Evolutionary conservation across 1,140 invertebrate species (phyloP).

Genomic region (Temnothorax curvispinosus): DNA sequence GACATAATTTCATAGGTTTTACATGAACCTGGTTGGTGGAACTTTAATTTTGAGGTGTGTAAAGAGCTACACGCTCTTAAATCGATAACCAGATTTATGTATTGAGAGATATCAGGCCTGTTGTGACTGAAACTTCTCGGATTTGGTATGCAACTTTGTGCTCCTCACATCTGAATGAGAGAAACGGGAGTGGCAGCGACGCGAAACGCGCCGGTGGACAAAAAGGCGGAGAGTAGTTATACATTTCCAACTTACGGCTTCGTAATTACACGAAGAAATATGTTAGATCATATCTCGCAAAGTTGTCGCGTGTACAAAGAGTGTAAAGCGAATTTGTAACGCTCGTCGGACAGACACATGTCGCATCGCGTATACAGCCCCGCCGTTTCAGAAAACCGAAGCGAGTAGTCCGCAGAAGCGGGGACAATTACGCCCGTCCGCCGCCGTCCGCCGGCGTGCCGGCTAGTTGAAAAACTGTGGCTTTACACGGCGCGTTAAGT

Average conservation of each 20-base stretch:
- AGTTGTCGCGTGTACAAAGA: conserved; percentile 51
- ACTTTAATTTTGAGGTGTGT: background rate
- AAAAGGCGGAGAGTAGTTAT: background rate
- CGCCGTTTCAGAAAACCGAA: conserved; percentile 49
- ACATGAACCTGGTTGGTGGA: background rate
- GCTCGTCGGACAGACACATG: conserved; percentile 49
- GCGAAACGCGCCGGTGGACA: background rate
- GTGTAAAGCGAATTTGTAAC: conserved; percentile 61
- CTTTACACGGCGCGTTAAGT: conserved; percentile 81
- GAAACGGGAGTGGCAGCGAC: background rate
- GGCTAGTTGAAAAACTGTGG: conserved; percentile 79
- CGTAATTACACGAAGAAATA: conserved; percentile 57
- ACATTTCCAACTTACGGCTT: conserved; percentile 21
- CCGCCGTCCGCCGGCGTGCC: conserved; percentile 53
- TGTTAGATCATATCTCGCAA: conserved; percentile 50
- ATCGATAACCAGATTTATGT: background rate
- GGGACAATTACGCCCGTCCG: conserved; percentile 78
- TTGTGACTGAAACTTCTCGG: background rate
- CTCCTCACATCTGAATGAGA: background rate
- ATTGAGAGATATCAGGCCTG: too few species aligned
- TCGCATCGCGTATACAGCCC: conserved; percentile 29
- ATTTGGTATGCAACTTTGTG: background rate
- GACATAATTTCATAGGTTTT: background rate
- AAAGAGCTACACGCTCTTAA: background rate
- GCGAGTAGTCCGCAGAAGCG: conserved; percentile 44